Evolutionary conservation across 1,140 invertebrate genomes (phyloP), one percentile per base, ranked within the genome.

Genomic region (Cydia splendana): DNA sequence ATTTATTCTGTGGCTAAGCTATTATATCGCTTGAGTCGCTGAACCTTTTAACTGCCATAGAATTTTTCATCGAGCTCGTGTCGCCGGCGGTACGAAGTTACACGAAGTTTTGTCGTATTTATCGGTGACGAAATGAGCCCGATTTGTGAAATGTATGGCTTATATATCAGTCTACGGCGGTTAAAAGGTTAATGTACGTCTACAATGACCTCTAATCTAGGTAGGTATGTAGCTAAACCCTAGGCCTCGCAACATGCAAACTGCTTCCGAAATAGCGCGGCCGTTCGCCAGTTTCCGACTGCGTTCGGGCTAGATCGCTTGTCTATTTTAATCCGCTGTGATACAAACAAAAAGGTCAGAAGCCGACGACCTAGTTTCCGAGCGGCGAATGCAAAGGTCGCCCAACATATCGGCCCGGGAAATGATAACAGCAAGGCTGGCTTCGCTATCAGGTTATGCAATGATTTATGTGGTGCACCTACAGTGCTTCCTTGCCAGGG

Each of bases 291-390:
- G 62, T 82, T 76, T 81, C 76, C 85, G 84, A 28, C 34, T 20
- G 30, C 79, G 69, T 75, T 87, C 85, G 87, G 80, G 65, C 78
- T 83, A 82, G 81, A 83, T 86, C 87, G 86, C 77, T 78, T 73
- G 81, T 84, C 82, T 91, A 88, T 88, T 85, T 86, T 79, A 85
- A 85, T 85, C 78, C 77, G 65, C 80, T 82, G 80, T 81, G 83
- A 85, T 79, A 89, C 87, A 90, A 90, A 89, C 88, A 91, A 86
- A 91, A 91, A 90, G 89, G 88, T 92, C 88, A 91, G 84, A 90
- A 87, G 90, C 85, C 89, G 87, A 85, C 85, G 89, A 88, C 89
- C 90, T 81, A 92, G 87, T 91, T 92, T 87, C 86, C 80, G 78
- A 87, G 84, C 86, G 75, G 76, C 82, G 82, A 83, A 85, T 82